phyloP scores from a whole-genome alignment of 2,113 vertebrate species.

The Chrysemys picta region DNA sequence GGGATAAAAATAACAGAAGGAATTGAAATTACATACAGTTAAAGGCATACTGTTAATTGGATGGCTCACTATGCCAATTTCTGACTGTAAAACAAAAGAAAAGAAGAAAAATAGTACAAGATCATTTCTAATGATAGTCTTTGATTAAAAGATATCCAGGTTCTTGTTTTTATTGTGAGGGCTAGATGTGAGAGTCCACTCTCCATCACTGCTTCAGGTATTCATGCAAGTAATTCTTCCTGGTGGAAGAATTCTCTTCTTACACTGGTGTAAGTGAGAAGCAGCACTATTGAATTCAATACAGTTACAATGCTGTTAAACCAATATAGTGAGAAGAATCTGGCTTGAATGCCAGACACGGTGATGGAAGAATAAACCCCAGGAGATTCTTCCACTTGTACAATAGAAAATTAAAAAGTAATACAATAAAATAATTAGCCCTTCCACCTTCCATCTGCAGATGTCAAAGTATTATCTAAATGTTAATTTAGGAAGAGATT shows the following conservation, averaged over 20 bases:
- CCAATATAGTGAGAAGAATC: not conserved
- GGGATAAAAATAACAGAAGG: not conserved
- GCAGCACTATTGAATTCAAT: not conserved
- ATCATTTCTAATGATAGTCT: too few species aligned
- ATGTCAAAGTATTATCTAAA: not conserved
- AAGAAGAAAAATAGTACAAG: too few species aligned
- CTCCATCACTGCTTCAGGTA: not conserved
- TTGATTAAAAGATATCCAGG: not conserved
- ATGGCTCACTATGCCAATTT: not conserved
- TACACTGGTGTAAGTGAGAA: not conserved
- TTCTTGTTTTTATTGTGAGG: not conserved
- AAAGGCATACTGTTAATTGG: not conserved
- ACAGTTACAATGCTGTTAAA: not conserved
- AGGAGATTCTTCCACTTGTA: not conserved
- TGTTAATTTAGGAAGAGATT: not conserved
- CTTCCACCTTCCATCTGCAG: not conserved
- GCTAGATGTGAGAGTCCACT: not conserved
- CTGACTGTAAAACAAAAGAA: not conserved
- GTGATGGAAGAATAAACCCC: not conserved
- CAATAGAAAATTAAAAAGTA: not conserved
- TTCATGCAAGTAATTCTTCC: not conserved
- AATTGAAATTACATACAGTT: not conserved
- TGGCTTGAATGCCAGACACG: not conserved
- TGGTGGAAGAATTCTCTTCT: not conserved
- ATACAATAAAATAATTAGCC: not conserved